phyloP scores from a whole-genome alignment of 2,888 invertebrate species.

The Philereme transversata region DNA sequence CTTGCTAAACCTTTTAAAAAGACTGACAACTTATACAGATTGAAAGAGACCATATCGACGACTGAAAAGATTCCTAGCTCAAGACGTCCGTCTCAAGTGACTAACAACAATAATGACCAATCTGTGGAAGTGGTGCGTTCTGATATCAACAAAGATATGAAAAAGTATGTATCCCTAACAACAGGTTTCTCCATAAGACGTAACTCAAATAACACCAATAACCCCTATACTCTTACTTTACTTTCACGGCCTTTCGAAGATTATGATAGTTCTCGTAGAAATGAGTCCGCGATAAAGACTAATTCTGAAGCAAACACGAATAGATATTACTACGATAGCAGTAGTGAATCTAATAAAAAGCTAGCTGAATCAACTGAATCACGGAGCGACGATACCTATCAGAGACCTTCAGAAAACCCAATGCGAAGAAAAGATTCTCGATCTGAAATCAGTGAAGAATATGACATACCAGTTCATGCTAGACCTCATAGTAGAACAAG shows the following conservation, averaged over 20 bases:
- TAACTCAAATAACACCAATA: slow-evolving; percentile 68
- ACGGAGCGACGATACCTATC: slow-evolving; percentile 37
- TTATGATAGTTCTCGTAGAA: slow-evolving; percentile 43
- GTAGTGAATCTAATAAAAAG: slow-evolving; percentile 50
- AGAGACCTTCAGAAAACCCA: slow-evolving; percentile 46
- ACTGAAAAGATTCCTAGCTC: slow-evolving; percentile 62
- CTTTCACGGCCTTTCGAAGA: slow-evolving; percentile 68
- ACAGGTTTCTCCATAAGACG: slow-evolving; percentile 79
- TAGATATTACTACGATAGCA: slow-evolving; percentile 55
- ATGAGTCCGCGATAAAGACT: slow-evolving; percentile 15
- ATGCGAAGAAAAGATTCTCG: slow-evolving; percentile 54
- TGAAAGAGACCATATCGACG: slow-evolving; percentile 63
- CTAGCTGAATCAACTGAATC: slow-evolving; percentile 41
- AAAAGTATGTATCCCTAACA: slow-evolving; percentile 72
- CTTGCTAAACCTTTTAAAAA: slow-evolving; percentile 79
- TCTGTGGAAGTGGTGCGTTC: slow-evolving; percentile 58
- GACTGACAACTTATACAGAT: slow-evolving; percentile 72
- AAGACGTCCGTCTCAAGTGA: slow-evolving; percentile 55
- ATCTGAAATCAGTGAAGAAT: slow-evolving; percentile 50
- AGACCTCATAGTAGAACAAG: slow-evolving; percentile 46
- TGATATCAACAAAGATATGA: slow-evolving; percentile 54
- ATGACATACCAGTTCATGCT: slow-evolving; percentile 55
- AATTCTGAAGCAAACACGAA: slow-evolving; percentile 43
- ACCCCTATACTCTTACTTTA: slow-evolving; percentile 75
- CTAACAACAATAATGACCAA: slow-evolving; percentile 61